Conservation (phyloP, 2,113 vertebrate species). For the Podarcis cretensis region DNA sequence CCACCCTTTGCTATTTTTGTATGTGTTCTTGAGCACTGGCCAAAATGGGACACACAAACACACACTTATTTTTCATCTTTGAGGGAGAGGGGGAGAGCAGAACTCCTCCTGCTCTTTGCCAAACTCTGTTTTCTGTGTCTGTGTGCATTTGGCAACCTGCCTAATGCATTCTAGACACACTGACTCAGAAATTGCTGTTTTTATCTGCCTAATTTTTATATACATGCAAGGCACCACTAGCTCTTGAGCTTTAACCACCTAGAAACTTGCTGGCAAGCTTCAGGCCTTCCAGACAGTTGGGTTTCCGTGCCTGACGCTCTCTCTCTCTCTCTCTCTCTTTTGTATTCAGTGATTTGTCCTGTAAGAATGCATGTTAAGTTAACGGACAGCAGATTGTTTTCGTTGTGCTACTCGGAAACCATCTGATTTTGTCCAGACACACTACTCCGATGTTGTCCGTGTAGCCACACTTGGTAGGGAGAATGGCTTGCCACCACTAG, state of each 20-base stretch:
- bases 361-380: constrained; percentile 64
- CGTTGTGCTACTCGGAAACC: constrained; percentile 52
- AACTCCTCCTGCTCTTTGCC: constrained; percentile 28
- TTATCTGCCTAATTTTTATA: constrained; percentile 50
- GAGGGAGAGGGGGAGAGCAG: neutral
- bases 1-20: neutral
- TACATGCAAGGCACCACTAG: constrained; percentile 49
- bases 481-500: constrained; percentile 45
- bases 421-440: constrained; percentile 58
- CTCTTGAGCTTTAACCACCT: constrained; percentile 57
- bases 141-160: constrained; percentile 58
- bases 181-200: constrained; percentile 62
- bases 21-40: constrained; percentile 32
- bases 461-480: constrained; percentile 47
- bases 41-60: neutral
- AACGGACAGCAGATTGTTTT: constrained; percentile 67
- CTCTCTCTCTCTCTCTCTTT: neutral
- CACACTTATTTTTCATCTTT: constrained; percentile 29
- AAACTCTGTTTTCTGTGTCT: constrained; percentile 35
- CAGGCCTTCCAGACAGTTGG: constrained; percentile 60
- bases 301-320: constrained; percentile 63
- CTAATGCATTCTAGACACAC: constrained; percentile 43
- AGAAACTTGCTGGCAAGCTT: constrained; percentile 61
- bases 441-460: constrained; percentile 56
- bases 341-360: constrained; percentile 58